Conservation (phyloP, 2,888 invertebrate genomes). For the Oconnorella tubifera region DNA sequence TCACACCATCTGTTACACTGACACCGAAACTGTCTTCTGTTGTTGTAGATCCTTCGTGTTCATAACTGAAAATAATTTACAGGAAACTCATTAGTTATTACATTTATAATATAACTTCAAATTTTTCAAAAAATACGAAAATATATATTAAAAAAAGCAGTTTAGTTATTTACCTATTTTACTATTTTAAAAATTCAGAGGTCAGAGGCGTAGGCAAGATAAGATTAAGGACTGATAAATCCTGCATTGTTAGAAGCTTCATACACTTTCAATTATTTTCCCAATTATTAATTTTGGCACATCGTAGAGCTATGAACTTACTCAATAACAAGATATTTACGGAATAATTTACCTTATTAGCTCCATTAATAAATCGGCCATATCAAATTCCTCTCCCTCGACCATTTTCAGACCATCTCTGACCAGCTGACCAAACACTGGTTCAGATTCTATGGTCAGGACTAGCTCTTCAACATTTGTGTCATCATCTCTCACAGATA, state of each 20-base stretch:
- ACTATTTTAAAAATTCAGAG: no score
- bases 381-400: not conserved
- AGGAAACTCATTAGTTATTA: no score
- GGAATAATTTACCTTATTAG: not conserved
- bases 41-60: not conserved
- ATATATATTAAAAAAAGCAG: no score
- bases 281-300: no score
- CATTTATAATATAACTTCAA: no score
- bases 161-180: no score
- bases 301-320: no score
- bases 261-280: no score
- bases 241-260: no score
- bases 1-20: not conserved
- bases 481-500: not conserved
- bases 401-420: not conserved
- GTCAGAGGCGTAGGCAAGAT: no score
- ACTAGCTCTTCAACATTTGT: constrained; percentile 46
- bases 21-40: not conserved
- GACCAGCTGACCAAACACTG: not conserved
- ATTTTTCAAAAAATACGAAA: no score
- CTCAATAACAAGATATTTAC: not conserved
- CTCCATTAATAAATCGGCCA: not conserved
- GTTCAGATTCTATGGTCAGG: constrained; percentile 45
- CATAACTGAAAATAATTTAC: not conserved
- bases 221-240: no score